Conservation (phyloP, 2,888 invertebrate genomes). For the Caenorhabditis sulstoni region DNA sequence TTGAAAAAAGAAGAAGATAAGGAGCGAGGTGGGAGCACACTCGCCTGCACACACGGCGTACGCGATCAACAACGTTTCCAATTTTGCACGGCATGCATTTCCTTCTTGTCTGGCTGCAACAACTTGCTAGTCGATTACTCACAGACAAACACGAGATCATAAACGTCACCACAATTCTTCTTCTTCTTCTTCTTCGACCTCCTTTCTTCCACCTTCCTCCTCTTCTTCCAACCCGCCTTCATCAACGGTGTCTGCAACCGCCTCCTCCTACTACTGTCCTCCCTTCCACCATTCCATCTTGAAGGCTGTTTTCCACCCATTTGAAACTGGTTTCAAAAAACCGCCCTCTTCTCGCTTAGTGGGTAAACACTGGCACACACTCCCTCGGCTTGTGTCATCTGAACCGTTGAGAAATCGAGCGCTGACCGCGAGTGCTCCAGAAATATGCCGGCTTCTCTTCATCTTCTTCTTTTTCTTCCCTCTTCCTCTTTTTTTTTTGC, state of each 20-base stretch:
- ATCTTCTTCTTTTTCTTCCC: background rate
- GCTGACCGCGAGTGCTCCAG: background rate
- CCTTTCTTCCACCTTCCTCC: too few relatives aligned
- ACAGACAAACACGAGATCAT: constrained; percentile 12
- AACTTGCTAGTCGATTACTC: constrained; percentile 1
- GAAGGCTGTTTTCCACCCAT: constrained; percentile 1
- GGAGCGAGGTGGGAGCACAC: constrained; percentile 1
- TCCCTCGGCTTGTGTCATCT: background rate
- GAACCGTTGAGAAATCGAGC: background rate
- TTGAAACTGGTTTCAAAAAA: constrained; percentile 19
- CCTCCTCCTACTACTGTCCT: background rate
- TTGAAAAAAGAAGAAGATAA: constrained; percentile 22
- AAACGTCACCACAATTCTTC: constrained; percentile 8
- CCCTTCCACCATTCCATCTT: background rate
- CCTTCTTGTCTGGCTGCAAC: constrained; percentile 1
- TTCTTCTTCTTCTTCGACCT: background rate
- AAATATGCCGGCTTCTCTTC: background rate
- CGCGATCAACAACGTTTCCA: constrained; percentile 9
- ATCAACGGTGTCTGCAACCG: constrained; percentile 9
- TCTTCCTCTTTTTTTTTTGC: constrained; percentile 13
- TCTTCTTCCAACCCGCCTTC: background rate
- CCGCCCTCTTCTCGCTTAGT: background rate
- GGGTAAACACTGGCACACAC: constrained; percentile 15
- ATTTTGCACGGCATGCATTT: constrained; percentile 31
- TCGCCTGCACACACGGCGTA: constrained; percentile 11